These are phyloP conservation scores for Champsocephalus esox DNA, from an alignment of 2,797 vertebrate genomes.

Conservation along the genomic window DNA sequence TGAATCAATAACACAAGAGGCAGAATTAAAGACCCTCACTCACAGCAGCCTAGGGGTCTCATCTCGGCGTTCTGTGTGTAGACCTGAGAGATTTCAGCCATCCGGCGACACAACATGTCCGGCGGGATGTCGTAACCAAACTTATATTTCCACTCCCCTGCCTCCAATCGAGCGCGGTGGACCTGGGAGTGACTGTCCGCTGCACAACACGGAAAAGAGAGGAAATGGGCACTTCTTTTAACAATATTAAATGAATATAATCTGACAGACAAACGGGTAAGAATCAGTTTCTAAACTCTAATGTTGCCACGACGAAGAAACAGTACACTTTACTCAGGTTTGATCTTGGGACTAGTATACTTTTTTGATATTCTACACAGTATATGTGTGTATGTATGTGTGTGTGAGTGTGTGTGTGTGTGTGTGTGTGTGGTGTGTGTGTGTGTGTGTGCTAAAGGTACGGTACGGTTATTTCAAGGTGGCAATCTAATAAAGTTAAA, in stretches of 20 bases:
- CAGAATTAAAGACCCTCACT: constrained; percentile 57
- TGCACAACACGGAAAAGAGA: constrained; percentile 30
- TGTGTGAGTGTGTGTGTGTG: too few relatives aligned
- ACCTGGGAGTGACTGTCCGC: constrained; percentile 88
- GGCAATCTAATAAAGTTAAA: too few relatives aligned
- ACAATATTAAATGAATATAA: background rate
- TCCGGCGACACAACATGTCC: constrained; percentile 82
- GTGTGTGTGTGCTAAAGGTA: too few relatives aligned
- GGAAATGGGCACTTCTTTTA: background rate
- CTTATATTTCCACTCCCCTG: constrained; percentile 87
- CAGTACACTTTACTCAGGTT: too few relatives aligned
- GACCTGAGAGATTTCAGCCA: constrained; percentile 87
- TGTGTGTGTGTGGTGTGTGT: too few relatives aligned
- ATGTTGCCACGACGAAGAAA: background rate
- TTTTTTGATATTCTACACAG: too few relatives aligned
- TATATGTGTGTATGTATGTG: too few relatives aligned
- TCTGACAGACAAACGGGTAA: background rate
- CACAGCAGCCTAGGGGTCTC: constrained; percentile 87
- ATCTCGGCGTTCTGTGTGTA: constrained; percentile 89
- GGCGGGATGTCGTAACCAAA: constrained; percentile 85
- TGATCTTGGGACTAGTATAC: too few relatives aligned
- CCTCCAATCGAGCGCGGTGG: constrained; percentile 85
- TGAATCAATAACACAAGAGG: background rate
- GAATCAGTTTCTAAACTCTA: background rate
- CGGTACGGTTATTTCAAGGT: too few relatives aligned